Evolutionary conservation across 2,797 vertebrate species (phyloP), one percentile per base, ranked within the genome.

Genomic region (Peromyscus eremicus): DNA sequence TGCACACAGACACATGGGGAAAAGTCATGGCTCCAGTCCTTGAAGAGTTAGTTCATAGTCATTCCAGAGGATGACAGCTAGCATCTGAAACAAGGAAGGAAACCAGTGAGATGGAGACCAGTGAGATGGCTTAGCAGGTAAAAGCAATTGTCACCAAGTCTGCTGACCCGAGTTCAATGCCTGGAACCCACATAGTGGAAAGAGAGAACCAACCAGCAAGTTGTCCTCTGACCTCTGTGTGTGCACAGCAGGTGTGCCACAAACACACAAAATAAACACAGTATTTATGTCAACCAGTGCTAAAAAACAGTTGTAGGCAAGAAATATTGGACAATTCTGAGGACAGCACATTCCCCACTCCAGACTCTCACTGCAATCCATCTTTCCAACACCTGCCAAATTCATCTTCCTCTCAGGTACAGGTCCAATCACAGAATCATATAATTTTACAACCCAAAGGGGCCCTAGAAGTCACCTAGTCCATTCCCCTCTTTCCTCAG

Each of bases 391-490:
- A 52, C 94, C 71, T 95, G 92, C 89, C 95, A 96, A 96, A 80
- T 94, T 96, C 86, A 94, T 94, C 93, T 93, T 93, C 80, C 87
- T 81, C 68, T 55, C 55, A 94, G 73, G 90, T 52, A 95, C 91
- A 97, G 87, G 93, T 27, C 73, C 84, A 92, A 92, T 96, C 90
- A 93, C 40, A 85, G 84, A 96, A 93, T 92, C 96, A 80, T 92
- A 93, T 83, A 83, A 95, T 83, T 96, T 97, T 97, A 97, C 25
- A 94, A 89, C 77, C 29, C 27, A 87, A 95, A 62, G 55, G 85
- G 68, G 62, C 84, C 84, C 62, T 23, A 40, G 84, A 86, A 96
- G 97, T 96, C 95, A 93, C 52, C 81, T 70, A 77, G 94, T 85
- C 88, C 92, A 96, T 80, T 96, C 57, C 21, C 68, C 43, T 94